These are phyloP conservation scores for Paramuricea clavata DNA, from an alignment of 92 coral and sea anemone genomes.

Conservation along the genomic window DNA sequence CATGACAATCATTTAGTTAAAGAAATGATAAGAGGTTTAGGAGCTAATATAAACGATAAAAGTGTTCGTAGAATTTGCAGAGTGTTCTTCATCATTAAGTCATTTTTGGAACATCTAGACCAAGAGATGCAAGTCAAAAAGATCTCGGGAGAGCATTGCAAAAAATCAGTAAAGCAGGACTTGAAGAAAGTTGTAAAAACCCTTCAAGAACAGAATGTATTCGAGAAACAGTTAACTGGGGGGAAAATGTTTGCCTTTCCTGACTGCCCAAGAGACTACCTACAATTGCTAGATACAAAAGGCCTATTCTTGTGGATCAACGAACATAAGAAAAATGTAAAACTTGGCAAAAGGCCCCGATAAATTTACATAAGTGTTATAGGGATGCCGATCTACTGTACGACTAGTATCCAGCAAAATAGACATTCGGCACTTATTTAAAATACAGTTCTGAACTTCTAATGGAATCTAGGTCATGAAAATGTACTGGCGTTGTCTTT, in stretches of 20 bases:
- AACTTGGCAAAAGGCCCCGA: too few species aligned
- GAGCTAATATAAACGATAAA: slow-evolving; percentile 57
- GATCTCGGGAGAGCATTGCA: slow-evolving; percentile 56
- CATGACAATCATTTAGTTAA: slow-evolving; percentile 59
- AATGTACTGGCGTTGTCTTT: too few species aligned
- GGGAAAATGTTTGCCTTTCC: too few species aligned
- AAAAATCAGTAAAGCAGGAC: slow-evolving; percentile 40
- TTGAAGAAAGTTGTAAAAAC: background rate
- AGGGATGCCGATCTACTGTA: too few species aligned
- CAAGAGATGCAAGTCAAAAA: slow-evolving; percentile 44
- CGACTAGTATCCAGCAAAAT: too few species aligned
- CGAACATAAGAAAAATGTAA: too few species aligned
- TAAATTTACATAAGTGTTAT: too few species aligned
- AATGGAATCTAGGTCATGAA: too few species aligned
- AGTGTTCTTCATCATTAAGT: slow-evolving; percentile 56
- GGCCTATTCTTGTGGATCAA: slow-evolving; percentile 43
- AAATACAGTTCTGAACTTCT: too few species aligned
- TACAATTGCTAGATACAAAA: slow-evolving; percentile 47
- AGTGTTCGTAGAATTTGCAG: slow-evolving; percentile 51
- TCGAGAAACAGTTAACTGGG: too few species aligned
- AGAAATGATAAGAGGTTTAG: slow-evolving; percentile 65
- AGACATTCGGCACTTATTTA: too few species aligned
- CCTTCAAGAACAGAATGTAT: background rate
- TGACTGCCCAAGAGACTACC: background rate
- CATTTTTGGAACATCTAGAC: background rate